Evolutionary conservation across 2,888 invertebrate species (phyloP).

Genomic region (Chaetogeoica ovagalla): DNA sequence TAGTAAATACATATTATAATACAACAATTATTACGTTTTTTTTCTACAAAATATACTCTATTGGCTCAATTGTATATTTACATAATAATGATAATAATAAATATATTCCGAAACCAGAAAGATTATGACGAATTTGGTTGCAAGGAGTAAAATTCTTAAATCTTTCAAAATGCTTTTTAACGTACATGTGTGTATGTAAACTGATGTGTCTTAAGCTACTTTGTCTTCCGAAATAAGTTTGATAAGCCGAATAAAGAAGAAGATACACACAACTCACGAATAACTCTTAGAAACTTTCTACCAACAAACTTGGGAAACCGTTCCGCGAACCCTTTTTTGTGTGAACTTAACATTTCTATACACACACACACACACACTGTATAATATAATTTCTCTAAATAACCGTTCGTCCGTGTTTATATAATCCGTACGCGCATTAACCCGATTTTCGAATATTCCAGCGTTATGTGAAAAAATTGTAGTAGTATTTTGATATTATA

Average conservation of each 20-base stretch:
- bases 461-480: not conserved
- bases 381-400: not conserved
- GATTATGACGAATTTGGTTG: not conserved
- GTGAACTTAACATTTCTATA: not conserved
- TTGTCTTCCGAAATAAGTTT: conserved; percentile 2
- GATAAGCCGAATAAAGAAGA: conserved; percentile 5
- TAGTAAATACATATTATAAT: no score
- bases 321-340: conserved; percentile 9
- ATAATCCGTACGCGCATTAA: not conserved
- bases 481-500: no score
- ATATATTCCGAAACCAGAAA: not conserved
- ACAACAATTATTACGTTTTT: no score
- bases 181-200: not conserved
- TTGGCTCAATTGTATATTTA: no score
- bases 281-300: conserved; percentile 12
- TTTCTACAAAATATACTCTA: no score
- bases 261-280: not conserved
- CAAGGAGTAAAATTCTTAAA: no score
- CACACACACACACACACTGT: not conserved
- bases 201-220: not conserved
- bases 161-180: not conserved
- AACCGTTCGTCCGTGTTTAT: not conserved
- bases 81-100: no score
- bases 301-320: not conserved
- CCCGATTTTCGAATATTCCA: not conserved